A percentile compares a stretch with the other conserved stretches of the same genome.
Conservation (phyloP, 2,888 invertebrate species). For the Tortricodes alternella region DNA sequence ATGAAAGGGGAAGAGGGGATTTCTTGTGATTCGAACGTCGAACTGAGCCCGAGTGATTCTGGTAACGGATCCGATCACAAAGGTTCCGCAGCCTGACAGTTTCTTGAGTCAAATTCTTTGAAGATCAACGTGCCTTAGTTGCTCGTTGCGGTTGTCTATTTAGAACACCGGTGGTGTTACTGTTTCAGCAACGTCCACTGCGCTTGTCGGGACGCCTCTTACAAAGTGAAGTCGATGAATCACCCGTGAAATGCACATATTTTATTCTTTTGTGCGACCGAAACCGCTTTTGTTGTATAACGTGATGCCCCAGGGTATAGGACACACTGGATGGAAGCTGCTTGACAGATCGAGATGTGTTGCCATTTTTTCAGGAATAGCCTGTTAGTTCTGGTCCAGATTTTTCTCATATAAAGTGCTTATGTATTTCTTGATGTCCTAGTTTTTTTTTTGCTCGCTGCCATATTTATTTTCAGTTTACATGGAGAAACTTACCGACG, state of each 20-base stretch:
- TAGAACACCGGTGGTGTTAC: neutral
- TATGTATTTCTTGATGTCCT: neutral
- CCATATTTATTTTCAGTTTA: too few species aligned
- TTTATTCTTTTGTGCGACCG: conserved; percentile 43
- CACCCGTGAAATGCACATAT: conserved; percentile 42
- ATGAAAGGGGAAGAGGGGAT: too few species aligned
- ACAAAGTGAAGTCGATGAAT: conserved; percentile 41
- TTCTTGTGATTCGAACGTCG: too few species aligned
- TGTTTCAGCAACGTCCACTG: neutral
- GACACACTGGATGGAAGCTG: conserved; percentile 20
- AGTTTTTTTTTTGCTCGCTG: neutral
- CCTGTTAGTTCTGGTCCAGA: neutral
- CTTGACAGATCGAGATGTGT: conserved; percentile 18
- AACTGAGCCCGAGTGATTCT: too few species aligned
- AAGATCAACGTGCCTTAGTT: neutral
- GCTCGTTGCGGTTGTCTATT: neutral
- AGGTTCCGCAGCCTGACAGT: too few species aligned
- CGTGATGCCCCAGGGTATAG: conserved; percentile 29
- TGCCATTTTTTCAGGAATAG: conserved; percentile 1
- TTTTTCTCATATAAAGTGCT: neutral
- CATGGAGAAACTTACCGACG: too few species aligned
- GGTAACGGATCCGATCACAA: too few species aligned
- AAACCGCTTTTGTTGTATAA: conserved; percentile 41
- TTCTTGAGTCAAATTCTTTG: too few species aligned
- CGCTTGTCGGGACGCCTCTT: conserved; percentile 18